Evolutionary conservation across 2,113 vertebrate species (phyloP).

Genomic region (Scortum barcoo): DNA sequence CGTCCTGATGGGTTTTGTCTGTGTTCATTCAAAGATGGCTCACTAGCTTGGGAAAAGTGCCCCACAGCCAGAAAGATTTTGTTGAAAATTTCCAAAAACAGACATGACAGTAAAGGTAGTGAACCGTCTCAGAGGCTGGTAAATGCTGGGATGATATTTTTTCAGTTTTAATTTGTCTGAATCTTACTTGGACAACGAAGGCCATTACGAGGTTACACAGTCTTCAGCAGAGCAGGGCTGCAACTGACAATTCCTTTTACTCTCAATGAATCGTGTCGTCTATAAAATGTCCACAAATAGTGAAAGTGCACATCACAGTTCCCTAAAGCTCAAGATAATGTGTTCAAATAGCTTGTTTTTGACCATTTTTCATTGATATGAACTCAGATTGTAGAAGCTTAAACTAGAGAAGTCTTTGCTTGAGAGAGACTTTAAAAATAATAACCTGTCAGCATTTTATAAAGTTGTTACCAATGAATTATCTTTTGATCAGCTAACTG

Average conservation of each 20-base stretch:
- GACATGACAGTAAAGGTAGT: not conserved
- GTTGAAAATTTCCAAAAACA: not conserved
- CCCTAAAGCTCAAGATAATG: not conserved
- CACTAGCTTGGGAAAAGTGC: not conserved
- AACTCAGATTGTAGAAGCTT: not conserved
- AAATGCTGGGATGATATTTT: not conserved
- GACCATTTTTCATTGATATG: not conserved
- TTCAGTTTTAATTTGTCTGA: not conserved
- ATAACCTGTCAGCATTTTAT: too few species aligned
- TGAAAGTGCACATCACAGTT: not conserved
- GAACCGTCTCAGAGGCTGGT: not conserved
- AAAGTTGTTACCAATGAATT: not conserved
- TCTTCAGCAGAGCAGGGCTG: not conserved
- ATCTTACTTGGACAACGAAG: not conserved
- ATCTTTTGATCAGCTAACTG: not conserved
- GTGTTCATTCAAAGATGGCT: slow-evolving; percentile 2
- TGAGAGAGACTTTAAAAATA: too few species aligned
- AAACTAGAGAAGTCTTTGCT: too few species aligned
- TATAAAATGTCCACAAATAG: not conserved
- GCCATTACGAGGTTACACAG: not conserved
- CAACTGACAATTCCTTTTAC: not conserved
- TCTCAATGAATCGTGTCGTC: not conserved
- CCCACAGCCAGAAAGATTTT: not conserved
- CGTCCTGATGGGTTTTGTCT: slow-evolving; percentile 13
- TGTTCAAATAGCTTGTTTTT: not conserved